phyloP scores from a whole-genome alignment of 2,888 invertebrate species.

The Notodonta dromedarius region DNA sequence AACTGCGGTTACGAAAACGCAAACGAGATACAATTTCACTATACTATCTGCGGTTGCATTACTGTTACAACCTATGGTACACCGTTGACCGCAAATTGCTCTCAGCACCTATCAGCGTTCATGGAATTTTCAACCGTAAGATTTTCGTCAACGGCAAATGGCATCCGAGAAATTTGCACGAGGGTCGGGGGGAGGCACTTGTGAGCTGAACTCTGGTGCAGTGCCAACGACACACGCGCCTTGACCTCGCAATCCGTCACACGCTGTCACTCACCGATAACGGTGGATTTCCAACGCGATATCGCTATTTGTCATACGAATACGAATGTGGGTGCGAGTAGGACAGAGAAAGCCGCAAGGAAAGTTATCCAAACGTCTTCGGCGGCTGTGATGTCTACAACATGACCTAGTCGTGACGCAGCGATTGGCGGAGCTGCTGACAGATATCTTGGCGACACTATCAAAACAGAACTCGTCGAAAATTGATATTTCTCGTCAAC shows the following conservation, averaged over 20 bases:
- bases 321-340: conserved; percentile 23
- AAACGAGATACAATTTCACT: conserved; percentile 17
- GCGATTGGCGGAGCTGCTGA: conserved; percentile 3
- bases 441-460: conserved; percentile 5
- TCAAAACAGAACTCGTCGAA: background rate
- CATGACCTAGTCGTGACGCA: conserved; percentile 32
- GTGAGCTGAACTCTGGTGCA: conserved; percentile 60
- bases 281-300: conserved; percentile 43
- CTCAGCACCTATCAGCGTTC: conserved; percentile 7
- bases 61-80: conserved; percentile 18
- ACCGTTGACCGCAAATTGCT: conserved; percentile 19
- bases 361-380: conserved; percentile 34
- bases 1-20: conserved; percentile 8
- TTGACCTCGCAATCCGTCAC: conserved; percentile 67
- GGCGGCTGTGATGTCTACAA: conserved; percentile 20
- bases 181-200: conserved; percentile 33
- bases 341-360: conserved; percentile 33
- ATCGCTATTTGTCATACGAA: conserved; percentile 26
- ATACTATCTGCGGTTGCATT: conserved; percentile 26
- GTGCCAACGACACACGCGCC: conserved; percentile 75
- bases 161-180: conserved; percentile 32
- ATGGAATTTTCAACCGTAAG: conserved; percentile 8
- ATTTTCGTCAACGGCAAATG: conserved; percentile 12
- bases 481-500: background rate
- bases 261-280: conserved; percentile 51